phyloP scores from a whole-genome alignment of 2,113 vertebrate genomes.

The Seriola dumerili region DNA sequence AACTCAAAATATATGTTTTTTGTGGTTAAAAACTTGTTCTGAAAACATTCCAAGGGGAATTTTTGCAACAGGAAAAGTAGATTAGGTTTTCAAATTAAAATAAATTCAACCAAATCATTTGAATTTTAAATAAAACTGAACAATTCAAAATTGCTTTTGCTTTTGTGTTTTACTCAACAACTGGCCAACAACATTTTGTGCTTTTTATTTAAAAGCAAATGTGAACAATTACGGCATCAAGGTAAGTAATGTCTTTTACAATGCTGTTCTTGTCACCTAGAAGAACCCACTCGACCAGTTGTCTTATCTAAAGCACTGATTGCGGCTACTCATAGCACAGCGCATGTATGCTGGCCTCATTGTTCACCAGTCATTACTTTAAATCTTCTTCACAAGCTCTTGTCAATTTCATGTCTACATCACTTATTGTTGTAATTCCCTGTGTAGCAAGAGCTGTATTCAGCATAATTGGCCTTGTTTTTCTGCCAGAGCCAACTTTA shows the following conservation, averaged over 20 bases:
- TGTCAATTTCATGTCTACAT: neutral
- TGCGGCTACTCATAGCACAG: neutral
- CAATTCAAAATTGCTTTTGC: no score
- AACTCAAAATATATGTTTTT: neutral
- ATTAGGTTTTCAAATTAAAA: no score
- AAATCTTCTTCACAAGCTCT: neutral
- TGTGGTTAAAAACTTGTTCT: no score
- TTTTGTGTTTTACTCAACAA: neutral
- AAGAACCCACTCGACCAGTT: neutral
- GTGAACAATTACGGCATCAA: neutral
- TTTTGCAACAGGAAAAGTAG: no score
- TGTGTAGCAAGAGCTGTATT: no score
- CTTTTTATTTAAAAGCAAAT: no score
- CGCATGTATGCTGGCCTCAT: neutral
- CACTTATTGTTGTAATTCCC: neutral
- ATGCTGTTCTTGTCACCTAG: neutral
- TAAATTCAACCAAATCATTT: no score
- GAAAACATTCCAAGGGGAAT: no score
- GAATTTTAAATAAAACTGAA: no score
- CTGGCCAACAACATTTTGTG: no score
- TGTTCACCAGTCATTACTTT: neutral
- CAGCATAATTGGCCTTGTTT: slow-evolving; percentile 60
- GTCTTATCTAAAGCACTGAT: neutral
- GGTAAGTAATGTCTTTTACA: slow-evolving; percentile 6
- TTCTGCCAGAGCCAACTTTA: slow-evolving; percentile 37